These are phyloP conservation scores for Andrena chrysosceles DNA, from an alignment of 2,888 invertebrate genomes.

Conservation along the genomic window DNA sequence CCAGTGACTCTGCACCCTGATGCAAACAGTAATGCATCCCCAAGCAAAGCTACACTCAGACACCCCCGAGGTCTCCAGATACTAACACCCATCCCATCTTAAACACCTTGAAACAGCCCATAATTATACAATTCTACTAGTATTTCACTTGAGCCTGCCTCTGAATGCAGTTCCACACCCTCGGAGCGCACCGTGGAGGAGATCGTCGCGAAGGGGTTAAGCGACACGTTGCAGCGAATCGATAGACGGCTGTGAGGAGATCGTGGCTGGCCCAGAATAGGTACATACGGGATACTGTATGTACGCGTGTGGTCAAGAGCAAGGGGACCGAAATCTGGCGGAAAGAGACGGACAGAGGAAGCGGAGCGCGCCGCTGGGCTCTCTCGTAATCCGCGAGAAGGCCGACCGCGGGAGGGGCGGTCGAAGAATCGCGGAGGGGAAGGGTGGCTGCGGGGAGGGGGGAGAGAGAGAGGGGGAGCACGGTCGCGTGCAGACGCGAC, in stretches of 20 bases:
- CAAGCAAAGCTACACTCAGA: no score
- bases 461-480: not conserved
- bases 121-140: no score
- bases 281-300: no score
- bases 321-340: conserved; percentile 13
- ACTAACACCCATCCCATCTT: no score
- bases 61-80: no score
- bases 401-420: conserved; percentile 18
- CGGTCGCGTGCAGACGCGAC: conserved; percentile 5
- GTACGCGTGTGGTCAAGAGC: conserved; percentile 1
- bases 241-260: not conserved
- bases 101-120: no score
- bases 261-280: conserved; percentile 4
- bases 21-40: no score
- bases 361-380: conserved; percentile 8
- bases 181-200: not conserved
- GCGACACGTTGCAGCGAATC: not conserved
- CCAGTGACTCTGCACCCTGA: no score
- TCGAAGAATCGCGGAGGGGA: conserved; percentile 16
- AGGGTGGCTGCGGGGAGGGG: not conserved
- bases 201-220: not conserved
- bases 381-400: conserved; percentile 32
- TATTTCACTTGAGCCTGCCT: not conserved
- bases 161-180: not conserved
- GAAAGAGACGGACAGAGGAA: conserved; percentile 17